phyloP scores from a whole-genome alignment of 1,140 invertebrate genomes.

The Nasonia vitripennis region DNA sequence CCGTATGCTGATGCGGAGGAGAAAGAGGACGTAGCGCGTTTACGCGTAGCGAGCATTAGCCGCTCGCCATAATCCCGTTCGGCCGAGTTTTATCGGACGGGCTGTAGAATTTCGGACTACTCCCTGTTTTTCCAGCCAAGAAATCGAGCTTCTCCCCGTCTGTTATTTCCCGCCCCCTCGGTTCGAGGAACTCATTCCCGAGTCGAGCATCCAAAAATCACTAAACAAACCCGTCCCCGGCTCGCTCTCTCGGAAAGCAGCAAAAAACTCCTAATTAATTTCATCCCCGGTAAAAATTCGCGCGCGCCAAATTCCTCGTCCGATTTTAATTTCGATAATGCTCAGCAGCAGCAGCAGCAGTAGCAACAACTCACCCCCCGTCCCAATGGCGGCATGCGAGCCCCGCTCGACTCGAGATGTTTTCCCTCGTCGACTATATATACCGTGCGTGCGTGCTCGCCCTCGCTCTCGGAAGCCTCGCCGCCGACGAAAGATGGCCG shows the following conservation, averaged over 20 bases:
- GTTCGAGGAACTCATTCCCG: neutral
- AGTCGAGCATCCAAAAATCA: neutral
- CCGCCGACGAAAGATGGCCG: constrained; percentile 66
- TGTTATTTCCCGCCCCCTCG: no score
- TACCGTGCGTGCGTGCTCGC: neutral
- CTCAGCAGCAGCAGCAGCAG: neutral
- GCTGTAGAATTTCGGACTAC: neutral
- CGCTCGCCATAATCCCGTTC: constrained; percentile 57
- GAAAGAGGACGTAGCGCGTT: constrained; percentile 42
- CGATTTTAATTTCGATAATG: constrained; percentile 53
- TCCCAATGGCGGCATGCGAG: neutral
- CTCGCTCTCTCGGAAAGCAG: neutral
- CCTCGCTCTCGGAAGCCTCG: constrained; percentile 53
- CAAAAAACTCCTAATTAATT: constrained; percentile 38
- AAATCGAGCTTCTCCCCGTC: neutral
- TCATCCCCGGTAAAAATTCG: neutral
- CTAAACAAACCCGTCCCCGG: neutral
- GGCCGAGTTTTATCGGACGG: constrained; percentile 47
- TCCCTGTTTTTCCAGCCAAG: neutral
- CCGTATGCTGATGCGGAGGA: neutral
- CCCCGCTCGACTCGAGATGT: neutral
- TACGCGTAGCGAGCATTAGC: constrained; percentile 63
- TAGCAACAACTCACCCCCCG: neutral
- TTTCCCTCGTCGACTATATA: neutral
- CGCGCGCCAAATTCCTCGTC: constrained; percentile 1